Conservation (phyloP, 92 coral and sea anemone species). For the Micromussa lordhowensis region DNA sequence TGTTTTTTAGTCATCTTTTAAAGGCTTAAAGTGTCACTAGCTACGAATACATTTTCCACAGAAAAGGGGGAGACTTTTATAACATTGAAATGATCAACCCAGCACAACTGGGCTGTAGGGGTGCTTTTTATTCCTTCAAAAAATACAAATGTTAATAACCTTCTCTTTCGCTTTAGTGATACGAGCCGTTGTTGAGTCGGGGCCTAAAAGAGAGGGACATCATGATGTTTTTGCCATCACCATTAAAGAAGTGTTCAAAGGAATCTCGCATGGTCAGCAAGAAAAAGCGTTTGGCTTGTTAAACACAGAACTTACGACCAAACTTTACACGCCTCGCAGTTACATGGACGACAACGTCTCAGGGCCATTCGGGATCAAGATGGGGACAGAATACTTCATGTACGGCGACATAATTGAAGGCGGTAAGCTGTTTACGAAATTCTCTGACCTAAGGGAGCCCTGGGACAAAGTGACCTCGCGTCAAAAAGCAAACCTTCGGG, state of each 20-base stretch:
- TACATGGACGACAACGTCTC: not conserved
- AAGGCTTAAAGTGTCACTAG: no score
- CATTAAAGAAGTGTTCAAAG: conserved; percentile 27
- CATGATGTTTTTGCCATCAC: conserved; percentile 12
- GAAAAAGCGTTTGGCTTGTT: conserved; percentile 20
- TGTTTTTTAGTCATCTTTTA: not conserved
- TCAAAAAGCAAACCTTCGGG: conserved; percentile 30
- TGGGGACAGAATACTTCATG: conserved; percentile 8
- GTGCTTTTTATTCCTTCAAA: not conserved
- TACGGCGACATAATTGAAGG: conserved; percentile 9
- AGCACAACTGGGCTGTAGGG: not conserved
- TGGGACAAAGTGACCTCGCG: conserved; percentile 21
- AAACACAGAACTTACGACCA: not conserved
- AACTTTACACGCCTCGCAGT: conserved; percentile 8
- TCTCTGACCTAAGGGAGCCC: conserved; percentile 19
- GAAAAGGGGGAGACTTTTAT: no score
- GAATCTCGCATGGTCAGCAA: not conserved
- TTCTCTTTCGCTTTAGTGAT: not conserved
- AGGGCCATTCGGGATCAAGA: conserved; percentile 17
- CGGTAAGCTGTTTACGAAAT: conserved; percentile 25
- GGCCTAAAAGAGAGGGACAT: not conserved
- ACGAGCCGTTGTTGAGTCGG: conserved; percentile 15
- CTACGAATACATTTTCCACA: no score
- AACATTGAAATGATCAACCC: no score
- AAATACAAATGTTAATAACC: not conserved